Evolutionary conservation across 2,113 vertebrate species (phyloP), one percentile per base, ranked within the genome.

Genomic region (Willisornis vidua): DNA sequence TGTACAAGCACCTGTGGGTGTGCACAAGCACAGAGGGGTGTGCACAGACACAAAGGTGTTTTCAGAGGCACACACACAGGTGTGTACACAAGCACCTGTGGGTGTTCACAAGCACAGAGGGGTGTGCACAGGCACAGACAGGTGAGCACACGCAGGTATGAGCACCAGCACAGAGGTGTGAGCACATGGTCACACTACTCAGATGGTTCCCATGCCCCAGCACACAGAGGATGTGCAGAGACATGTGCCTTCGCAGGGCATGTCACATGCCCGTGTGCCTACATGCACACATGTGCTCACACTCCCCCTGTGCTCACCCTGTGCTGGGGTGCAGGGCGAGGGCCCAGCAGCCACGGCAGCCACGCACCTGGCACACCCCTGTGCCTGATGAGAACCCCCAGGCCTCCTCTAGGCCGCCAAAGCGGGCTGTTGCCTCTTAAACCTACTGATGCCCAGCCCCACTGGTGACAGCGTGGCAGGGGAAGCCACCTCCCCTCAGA

Each of bases 201-300:
- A 39, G 35, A 14, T 35, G 57, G 13, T n/a, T 33, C 33, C 33
- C 57, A 10, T 9, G 13, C 57, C 57, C 19, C 18, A 20, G 28
- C 46, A 28, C 62, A 43, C 58, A 14, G 1, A 35, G 8, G 25
- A 19, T 4, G 3, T 0, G 3, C 57, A 9, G 41, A 52, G 63
- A 13, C 1, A 0, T 5, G 52, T 33, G 57, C 19, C 28, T 74
- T 29, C 0, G 5, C 8, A 10, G 49, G 26, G 29, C 41, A 43
- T 6, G 14, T 43, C 41, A 43, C 0, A 0, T 41, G 39, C 45
- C 39, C 0, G 0, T 35, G 23, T 1, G 0, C 39, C 58, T 19
- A 6, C 0, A 1, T 14, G 25, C 26, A 31, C 51, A 37, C 14
- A 3, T 0, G 2, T 10, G 20, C 39, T 59, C 49, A 31, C 31